Conservation (phyloP, 2,888 invertebrate species). For the Oxycera nigricornis region DNA sequence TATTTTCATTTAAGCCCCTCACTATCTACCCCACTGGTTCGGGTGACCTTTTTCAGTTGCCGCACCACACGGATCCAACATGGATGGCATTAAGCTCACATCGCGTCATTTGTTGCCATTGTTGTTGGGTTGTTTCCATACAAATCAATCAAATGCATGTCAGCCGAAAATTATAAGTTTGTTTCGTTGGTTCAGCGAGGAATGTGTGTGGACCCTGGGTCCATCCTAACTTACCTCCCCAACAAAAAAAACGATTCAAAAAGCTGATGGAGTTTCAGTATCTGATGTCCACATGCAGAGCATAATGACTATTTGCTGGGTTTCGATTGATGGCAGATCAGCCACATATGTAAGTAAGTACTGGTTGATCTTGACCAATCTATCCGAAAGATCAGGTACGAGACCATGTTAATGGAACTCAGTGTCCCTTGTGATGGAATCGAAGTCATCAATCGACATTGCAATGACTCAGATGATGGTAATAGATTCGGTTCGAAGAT, state of each 20-base stretch:
- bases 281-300: conserved; percentile 23
- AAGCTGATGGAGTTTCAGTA: background rate
- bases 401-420: background rate
- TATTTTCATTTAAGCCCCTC: no score
- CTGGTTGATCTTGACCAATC: background rate
- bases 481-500: no score
- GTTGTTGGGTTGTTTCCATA: conserved; percentile 34
- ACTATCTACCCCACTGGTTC: background rate
- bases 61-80: background rate
- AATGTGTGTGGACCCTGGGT: background rate
- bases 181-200: background rate
- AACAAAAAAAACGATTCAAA: no score
- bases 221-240: background rate
- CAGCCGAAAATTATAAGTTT: conserved; percentile 38
- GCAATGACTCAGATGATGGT: no score
- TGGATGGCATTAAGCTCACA: conserved; percentile 33
- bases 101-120: conserved; percentile 23
- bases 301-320: conserved; percentile 14
- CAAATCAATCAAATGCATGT: conserved; percentile 39
- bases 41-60: conserved; percentile 19
- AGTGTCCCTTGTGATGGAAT: background rate
- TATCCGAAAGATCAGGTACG: background rate
- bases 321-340: background rate
- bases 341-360: background rate
- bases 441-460: conserved; percentile 12